These are phyloP conservation scores for Tenthredo livida DNA, from an alignment of 2,888 invertebrate species.

Conservation along the genomic window DNA sequence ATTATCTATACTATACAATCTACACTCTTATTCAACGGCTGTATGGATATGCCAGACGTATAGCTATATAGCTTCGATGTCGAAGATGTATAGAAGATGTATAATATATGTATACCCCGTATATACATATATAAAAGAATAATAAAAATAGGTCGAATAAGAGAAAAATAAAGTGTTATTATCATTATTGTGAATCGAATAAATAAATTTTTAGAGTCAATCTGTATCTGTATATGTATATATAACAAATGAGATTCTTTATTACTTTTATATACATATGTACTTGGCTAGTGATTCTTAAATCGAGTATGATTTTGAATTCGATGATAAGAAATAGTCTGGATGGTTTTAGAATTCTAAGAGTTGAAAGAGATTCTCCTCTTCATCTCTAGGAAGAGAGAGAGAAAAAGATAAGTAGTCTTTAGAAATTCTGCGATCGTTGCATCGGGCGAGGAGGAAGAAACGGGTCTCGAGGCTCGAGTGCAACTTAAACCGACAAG, in stretches of 20 bases:
- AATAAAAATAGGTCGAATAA: neutral
- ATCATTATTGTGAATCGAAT: too few relatives aligned
- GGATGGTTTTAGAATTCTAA: neutral
- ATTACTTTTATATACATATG: too few relatives aligned
- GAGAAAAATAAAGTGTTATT: too few relatives aligned
- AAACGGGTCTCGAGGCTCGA: slow-evolving; percentile 51
- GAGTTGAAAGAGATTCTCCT: neutral
- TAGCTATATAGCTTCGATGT: neutral
- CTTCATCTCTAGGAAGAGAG: neutral
- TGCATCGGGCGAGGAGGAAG: slow-evolving; percentile 22
- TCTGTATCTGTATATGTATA: too few relatives aligned
- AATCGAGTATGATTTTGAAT: neutral
- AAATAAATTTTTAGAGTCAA: too few relatives aligned
- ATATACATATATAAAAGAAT: neutral
- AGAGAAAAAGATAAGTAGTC: neutral
- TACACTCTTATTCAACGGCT: neutral
- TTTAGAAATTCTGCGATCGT: neutral
- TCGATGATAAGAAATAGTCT: too few relatives aligned
- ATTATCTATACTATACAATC: slow-evolving; percentile 18
- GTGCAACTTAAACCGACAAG: slow-evolving; percentile 54
- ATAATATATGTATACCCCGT: too few relatives aligned
- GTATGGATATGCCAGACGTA: neutral
- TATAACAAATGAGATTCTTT: too few relatives aligned
- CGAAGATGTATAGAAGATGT: neutral
- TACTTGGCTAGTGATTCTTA: too few relatives aligned